These are phyloP conservation scores for Lepidurus packardi DNA, from an alignment of 1,140 invertebrate species.

Conservation along the genomic window DNA sequence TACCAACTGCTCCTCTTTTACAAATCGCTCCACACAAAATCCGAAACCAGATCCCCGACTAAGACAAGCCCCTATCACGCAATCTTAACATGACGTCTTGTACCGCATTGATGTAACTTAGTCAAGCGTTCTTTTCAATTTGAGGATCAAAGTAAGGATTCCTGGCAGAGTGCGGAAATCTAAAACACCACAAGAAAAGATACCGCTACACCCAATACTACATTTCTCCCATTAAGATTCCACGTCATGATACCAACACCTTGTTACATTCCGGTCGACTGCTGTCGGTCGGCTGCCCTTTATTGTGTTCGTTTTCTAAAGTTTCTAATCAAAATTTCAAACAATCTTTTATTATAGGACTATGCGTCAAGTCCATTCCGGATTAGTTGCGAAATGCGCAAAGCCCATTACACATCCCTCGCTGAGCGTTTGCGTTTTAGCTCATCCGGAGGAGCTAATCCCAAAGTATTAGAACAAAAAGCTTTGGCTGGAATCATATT, in stretches of 20 bases:
- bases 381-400: neutral
- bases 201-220: neutral
- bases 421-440: conserved; percentile 6
- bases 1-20: neutral
- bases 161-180: neutral
- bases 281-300: neutral
- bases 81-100: neutral
- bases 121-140: neutral
- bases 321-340: conserved; percentile 7
- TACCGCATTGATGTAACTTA: conserved; percentile 3
- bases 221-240: neutral
- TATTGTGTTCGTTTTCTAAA: neutral
- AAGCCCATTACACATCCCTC: conserved; percentile 9
- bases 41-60: neutral
- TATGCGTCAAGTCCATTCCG: neutral
- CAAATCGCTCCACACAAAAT: neutral
- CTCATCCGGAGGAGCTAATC: neutral
- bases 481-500: neutral
- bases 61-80: neutral
- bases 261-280: neutral
- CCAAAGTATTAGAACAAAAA: neutral
- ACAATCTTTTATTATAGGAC: neutral
- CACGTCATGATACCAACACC: neutral
- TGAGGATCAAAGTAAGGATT: neutral
- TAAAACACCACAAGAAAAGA: neutral